phyloP scores from a whole-genome alignment of 2,888 invertebrate genomes.

The Hydrotaea cyrtoneurina region DNA sequence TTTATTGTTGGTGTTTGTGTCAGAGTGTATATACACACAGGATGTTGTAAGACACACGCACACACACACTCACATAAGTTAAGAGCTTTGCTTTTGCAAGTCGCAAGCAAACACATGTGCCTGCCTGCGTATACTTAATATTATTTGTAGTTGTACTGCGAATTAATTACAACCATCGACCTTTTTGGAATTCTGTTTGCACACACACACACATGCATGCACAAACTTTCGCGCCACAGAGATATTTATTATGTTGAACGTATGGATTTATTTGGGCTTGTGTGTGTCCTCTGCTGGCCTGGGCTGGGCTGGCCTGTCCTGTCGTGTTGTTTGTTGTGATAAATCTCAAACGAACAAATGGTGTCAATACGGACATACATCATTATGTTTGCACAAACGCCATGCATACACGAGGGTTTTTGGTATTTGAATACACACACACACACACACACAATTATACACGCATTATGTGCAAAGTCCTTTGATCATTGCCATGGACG shows the following conservation, averaged over 20 bases:
- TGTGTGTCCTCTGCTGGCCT: not conserved
- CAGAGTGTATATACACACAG: not conserved
- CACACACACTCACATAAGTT: conserved; percentile 17
- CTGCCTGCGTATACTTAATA: conserved; percentile 34
- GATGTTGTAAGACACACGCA: not conserved
- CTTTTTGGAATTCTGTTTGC: not conserved
- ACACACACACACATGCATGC: not conserved
- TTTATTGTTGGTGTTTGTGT: not conserved
- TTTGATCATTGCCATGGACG: conserved; percentile 6
- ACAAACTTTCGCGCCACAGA: not conserved
- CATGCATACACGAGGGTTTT: not conserved
- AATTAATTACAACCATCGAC: conserved; percentile 41
- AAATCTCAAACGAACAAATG: conserved; percentile 27
- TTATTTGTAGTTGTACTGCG: conserved; percentile 41
- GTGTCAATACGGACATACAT: conserved; percentile 41
- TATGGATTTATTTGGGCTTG: conserved; percentile 21
- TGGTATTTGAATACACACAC: not conserved
- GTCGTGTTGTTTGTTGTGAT: conserved; percentile 20
- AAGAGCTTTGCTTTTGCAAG: conserved; percentile 9
- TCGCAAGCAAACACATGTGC: conserved; percentile 22
- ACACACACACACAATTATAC: not conserved
- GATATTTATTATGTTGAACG: conserved; percentile 33
- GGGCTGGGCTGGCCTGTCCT: too few species aligned
- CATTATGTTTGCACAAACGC: not conserved
- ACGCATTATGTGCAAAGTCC: not conserved